These are phyloP conservation scores for Chaetorhynchus papuensis DNA, from an alignment of 2,113 vertebrate species.

Conservation along the genomic window DNA sequence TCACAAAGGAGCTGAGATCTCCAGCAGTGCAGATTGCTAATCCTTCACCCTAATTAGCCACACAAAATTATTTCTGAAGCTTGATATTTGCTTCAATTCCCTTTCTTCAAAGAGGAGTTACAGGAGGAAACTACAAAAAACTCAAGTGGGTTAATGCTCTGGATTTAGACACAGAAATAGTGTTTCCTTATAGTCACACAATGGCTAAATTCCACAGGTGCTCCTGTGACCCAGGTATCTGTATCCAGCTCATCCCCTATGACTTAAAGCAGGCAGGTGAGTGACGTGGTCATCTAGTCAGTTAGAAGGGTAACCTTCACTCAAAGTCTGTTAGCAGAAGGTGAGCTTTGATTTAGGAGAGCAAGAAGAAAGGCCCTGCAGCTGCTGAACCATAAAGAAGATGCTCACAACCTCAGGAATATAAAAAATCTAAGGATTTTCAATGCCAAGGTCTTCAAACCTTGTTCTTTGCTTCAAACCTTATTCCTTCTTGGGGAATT, in stretches of 20 bases:
- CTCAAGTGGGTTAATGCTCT: neutral
- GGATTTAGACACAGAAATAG: constrained; percentile 22
- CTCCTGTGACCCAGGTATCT: neutral
- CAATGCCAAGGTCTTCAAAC: neutral
- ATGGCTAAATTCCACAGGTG: neutral
- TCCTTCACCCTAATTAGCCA: neutral
- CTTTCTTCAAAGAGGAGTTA: constrained; percentile 37
- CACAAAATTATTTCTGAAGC: neutral
- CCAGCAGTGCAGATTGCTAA: neutral
- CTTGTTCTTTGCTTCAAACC: neutral
- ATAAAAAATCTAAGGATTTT: neutral
- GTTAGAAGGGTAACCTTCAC: neutral
- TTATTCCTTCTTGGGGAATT: neutral
- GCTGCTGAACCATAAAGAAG: neutral
- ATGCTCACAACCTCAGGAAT: neutral
- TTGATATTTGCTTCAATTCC: constrained; percentile 6
- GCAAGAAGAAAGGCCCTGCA: neutral
- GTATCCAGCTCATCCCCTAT: neutral
- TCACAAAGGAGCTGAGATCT: neutral
- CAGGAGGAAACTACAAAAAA: constrained; percentile 40
- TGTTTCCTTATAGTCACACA: neutral
- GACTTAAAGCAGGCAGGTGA: neutral
- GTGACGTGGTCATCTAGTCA: neutral
- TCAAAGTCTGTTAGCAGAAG: neutral
- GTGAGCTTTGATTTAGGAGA: neutral